A percentile compares a stretch with the other conserved stretches of the same genome.
These are phyloP conservation scores for Arizona elegans DNA, from an alignment of 2,113 vertebrate species.

Conservation along the genomic window DNA sequence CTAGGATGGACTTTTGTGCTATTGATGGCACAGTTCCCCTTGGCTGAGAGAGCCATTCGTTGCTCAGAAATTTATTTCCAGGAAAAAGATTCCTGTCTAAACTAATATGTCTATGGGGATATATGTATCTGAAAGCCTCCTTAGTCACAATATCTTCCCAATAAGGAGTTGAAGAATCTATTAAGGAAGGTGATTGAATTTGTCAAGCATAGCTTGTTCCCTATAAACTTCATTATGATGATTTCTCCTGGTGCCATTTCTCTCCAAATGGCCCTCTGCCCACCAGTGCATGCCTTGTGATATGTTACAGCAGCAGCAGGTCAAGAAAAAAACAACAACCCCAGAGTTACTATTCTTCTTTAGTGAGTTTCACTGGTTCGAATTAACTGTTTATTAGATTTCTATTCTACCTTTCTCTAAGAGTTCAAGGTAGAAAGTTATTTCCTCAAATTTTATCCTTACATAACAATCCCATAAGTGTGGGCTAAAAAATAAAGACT, in stretches of 20 bases:
- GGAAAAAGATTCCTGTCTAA: background rate
- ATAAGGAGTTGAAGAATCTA: background rate
- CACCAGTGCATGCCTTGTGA: background rate
- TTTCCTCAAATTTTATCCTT: background rate
- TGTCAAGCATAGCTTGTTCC: background rate
- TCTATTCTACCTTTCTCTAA: background rate
- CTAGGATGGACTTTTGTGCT: background rate
- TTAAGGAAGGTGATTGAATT: slow-evolving; percentile 5
- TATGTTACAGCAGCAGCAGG: background rate
- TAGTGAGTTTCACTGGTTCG: background rate
- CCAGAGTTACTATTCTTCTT: background rate
- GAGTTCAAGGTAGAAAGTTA: background rate
- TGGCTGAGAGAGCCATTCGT: background rate
- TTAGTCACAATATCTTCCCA: background rate
- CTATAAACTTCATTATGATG: slow-evolving; percentile 2
- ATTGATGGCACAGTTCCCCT: background rate
- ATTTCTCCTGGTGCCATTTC: slow-evolving; percentile 1
- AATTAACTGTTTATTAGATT: background rate
- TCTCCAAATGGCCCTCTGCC: background rate
- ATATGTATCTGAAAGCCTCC: background rate
- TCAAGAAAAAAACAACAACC: background rate
- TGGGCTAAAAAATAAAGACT: background rate
- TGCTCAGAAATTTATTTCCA: background rate
- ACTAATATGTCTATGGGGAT: background rate
- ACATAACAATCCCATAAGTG: background rate